Evolutionary conservation across 1,140 invertebrate genomes (phyloP).

Genomic region (Lineus longissimus): DNA sequence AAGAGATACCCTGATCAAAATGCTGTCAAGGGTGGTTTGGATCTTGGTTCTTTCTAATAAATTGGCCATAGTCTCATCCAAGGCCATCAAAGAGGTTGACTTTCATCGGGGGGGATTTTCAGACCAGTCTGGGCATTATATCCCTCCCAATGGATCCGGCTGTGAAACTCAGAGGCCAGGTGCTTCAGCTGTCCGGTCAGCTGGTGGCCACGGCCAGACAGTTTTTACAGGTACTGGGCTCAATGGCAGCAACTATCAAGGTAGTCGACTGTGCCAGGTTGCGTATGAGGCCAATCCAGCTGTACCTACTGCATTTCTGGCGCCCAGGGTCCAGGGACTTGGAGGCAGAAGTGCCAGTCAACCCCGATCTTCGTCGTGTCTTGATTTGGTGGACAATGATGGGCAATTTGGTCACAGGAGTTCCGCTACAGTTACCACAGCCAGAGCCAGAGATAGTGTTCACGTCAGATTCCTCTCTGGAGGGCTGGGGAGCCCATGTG

Average conservation of each 20-base stretch:
- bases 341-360: slow-evolving; percentile 1
- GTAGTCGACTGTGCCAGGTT: slow-evolving; percentile 9
- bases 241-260: slow-evolving; percentile 17
- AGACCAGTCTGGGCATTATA: no score
- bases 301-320: background rate
- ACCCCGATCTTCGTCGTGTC: slow-evolving; percentile 10
- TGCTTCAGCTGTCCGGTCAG: no score
- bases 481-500: slow-evolving; percentile 17
- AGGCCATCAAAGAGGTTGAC: no score
- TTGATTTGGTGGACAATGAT: slow-evolving; percentile 11
- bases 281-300: slow-evolving; percentile 7
- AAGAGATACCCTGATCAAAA: background rate
- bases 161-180: no score
- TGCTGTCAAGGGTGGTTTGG: background rate
- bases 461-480: slow-evolving; percentile 13
- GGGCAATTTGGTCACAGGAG: slow-evolving; percentile 15
- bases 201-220: background rate
- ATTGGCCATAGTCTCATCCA: background rate
- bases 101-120: no score
- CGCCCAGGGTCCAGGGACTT: background rate
- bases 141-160: no score
- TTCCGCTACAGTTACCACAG: slow-evolving; percentile 7
- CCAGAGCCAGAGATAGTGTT: slow-evolving; percentile 3
- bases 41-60: background rate
- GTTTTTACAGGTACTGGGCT: slow-evolving; percentile 8